These are phyloP conservation scores for Conus betulinus DNA, from an alignment of 1,140 invertebrate genomes.

Conservation along the genomic window DNA sequence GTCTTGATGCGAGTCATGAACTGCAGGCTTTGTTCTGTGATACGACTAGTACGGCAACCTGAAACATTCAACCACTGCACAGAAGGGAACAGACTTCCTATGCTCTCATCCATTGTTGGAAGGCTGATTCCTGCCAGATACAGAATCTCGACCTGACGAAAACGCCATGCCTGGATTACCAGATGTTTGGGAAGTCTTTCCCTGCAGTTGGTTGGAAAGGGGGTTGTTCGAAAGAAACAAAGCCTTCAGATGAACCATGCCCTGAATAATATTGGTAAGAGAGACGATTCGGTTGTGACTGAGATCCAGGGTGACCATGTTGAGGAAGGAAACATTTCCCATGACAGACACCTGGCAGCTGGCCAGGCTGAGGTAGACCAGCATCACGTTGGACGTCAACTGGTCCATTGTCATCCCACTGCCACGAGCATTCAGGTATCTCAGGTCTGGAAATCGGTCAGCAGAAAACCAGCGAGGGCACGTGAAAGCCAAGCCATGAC, in stretches of 20 bases:
- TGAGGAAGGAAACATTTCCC: not conserved
- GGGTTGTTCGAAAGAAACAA: constrained; percentile 30
- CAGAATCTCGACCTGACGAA: not conserved
- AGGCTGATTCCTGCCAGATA: not conserved
- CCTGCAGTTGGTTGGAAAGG: not conserved
- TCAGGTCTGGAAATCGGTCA: not conserved
- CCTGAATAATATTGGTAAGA: not conserved
- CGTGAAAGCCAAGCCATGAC: constrained; percentile 20
- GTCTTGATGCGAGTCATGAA: not conserved
- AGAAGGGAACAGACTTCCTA: not conserved
- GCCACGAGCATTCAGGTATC: constrained; percentile 13
- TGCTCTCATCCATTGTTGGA: too few relatives aligned
- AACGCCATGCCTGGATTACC: not conserved
- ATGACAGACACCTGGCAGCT: not conserved
- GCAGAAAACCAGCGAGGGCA: constrained; percentile 1
- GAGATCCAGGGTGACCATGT: not conserved
- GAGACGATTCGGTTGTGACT: not conserved
- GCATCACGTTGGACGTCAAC: not conserved
- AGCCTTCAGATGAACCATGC: constrained; percentile 12
- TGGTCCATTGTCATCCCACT: not conserved
- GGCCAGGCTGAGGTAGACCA: not conserved
- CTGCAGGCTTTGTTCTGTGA: not conserved
- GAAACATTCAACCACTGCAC: not conserved
- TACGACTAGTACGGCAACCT: not conserved
- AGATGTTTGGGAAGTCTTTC: not conserved